Percentiles rank a stretch among this genome's conserved stretches.
Evolutionary conservation across 2,888 invertebrate species (phyloP).

Genomic region (Pyrocoelia pectoralis): DNA sequence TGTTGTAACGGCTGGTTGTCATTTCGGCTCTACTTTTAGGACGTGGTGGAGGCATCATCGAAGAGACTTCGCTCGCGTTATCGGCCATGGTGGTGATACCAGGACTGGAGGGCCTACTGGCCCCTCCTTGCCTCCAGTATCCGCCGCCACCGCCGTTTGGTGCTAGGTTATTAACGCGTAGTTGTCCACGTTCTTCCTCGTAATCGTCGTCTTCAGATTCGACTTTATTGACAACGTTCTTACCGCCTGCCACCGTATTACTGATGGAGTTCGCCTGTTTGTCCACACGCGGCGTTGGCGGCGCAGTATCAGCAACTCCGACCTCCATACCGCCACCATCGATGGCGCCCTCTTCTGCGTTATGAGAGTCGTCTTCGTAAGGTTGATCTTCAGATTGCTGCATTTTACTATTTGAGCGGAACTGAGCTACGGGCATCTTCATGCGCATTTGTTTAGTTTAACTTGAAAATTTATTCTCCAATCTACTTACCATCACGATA

Average conservation of each 20-base stretch:
- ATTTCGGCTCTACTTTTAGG: conserved; percentile 65
- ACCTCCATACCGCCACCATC: conserved; percentile 55
- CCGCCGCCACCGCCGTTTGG: conserved; percentile 62
- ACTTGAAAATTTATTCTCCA: background rate
- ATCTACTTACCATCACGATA: conserved; percentile 1
- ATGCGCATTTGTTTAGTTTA: conserved; percentile 11
- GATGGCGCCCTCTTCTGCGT: conserved; percentile 49
- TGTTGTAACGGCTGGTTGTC: conserved; percentile 71
- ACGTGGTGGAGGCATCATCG: conserved; percentile 64
- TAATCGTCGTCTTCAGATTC: conserved; percentile 54
- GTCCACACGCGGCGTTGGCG: conserved; percentile 61
- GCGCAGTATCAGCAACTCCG: conserved; percentile 59
- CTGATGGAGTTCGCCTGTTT: conserved; percentile 48
- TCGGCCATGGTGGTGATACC: conserved; percentile 63
- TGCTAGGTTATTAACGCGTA: conserved; percentile 59
- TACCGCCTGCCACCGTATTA: conserved; percentile 43
- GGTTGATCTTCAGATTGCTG: conserved; percentile 63
- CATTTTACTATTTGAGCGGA: conserved; percentile 55
- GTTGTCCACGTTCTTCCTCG: conserved; percentile 46
- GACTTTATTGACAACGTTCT: conserved; percentile 41
- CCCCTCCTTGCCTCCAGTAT: conserved; percentile 62
- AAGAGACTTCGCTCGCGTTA: conserved; percentile 68
- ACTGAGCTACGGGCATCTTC: conserved; percentile 57
- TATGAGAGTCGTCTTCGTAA: conserved; percentile 45
- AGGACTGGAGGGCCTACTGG: conserved; percentile 63